Evolutionary conservation across 2,113 vertebrate genomes (phyloP).

Genomic region (Astatotilapia flaviijosephi): DNA sequence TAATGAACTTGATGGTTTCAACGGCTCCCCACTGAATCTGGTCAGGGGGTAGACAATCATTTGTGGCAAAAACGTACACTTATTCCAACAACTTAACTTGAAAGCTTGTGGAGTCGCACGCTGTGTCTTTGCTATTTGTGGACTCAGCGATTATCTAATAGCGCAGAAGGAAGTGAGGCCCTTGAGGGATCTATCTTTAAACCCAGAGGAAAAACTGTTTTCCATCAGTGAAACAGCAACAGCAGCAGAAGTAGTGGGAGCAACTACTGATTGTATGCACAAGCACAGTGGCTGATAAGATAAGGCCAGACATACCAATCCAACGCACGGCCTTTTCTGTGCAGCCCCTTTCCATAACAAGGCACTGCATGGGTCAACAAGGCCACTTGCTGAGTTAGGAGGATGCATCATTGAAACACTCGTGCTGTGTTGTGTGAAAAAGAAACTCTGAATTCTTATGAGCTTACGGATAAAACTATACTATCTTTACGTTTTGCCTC

Average conservation of each 20-base stretch:
- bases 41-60: neutral
- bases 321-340: neutral
- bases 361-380: neutral
- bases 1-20: neutral
- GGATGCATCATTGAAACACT: neutral
- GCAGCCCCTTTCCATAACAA: neutral
- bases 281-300: slow-evolving; percentile 49
- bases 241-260: neutral
- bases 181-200: slow-evolving; percentile 43
- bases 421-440: neutral
- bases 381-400: neutral
- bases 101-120: neutral
- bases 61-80: neutral
- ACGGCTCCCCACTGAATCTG: neutral
- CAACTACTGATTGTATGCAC: slow-evolving; percentile 30
- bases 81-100: neutral
- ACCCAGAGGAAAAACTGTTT: slow-evolving; percentile 32
- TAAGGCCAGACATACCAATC: slow-evolving; percentile 33
- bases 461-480: neutral
- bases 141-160: slow-evolving; percentile 38
- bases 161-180: slow-evolving; percentile 31
- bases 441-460: neutral
- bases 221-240: slow-evolving; percentile 20
- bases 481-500: neutral
- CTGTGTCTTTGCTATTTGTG: neutral